These are phyloP conservation scores for Trachelipus rathkii DNA, from an alignment of 1,140 invertebrate genomes.

Conservation along the genomic window DNA sequence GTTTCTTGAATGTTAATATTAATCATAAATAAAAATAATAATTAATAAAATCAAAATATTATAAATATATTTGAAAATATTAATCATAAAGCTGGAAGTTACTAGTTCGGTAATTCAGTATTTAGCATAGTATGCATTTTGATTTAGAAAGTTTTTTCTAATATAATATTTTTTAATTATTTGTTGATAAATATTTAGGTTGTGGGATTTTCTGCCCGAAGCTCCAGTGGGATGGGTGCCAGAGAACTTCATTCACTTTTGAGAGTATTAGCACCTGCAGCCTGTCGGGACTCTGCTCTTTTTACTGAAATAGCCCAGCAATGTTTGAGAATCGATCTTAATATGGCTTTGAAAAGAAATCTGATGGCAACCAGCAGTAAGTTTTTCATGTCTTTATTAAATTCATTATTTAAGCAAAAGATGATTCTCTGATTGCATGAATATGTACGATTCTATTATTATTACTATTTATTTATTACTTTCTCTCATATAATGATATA, in stretches of 20 bases:
- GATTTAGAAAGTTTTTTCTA: not conserved
- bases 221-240: conserved; percentile 35
- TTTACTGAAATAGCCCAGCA: conserved; percentile 69
- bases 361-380: conserved; percentile 36
- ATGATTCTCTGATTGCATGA: no score
- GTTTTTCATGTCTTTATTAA: not conserved
- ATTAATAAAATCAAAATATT: no score
- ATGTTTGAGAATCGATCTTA: conserved; percentile 57
- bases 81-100: no score
- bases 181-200: conserved; percentile 21
- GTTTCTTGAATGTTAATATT: not conserved
- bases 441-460: no score
- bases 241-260: conserved; percentile 79
- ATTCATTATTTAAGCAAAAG: no score
- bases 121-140: no score
- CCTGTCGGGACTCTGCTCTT: conserved; percentile 67
- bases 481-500: no score
- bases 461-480: no score
- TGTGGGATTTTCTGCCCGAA: conserved; percentile 36
- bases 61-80: no score
- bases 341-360: conserved; percentile 38
- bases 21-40: no score
- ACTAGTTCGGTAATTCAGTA: no score
- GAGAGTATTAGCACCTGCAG: conserved; percentile 71
- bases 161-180: not conserved